Conservation (phyloP, 1,140 invertebrate genomes). For the Pseudobourletiella spinata region DNA sequence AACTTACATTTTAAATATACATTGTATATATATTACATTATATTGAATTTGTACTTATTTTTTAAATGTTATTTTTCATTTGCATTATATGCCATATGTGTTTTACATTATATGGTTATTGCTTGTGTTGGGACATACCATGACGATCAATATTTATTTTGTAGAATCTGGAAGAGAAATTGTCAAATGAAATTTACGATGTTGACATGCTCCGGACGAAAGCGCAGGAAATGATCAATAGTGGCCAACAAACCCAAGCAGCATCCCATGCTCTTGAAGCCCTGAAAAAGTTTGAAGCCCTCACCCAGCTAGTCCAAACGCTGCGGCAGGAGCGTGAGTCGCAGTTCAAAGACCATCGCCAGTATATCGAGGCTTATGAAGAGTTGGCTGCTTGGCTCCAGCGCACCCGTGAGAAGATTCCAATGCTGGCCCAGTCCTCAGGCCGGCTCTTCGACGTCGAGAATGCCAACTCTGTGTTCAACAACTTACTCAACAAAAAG, state of each 20-base stretch:
- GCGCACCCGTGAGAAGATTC: constrained; percentile 76
- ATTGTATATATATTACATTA: too few species aligned
- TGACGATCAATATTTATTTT: too few species aligned
- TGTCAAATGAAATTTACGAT: constrained; percentile 82
- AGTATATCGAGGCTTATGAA: constrained; percentile 81
- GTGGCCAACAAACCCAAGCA: constrained; percentile 69
- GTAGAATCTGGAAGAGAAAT: constrained; percentile 71
- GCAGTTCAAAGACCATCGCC: constrained; percentile 74
- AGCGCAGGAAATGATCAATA: constrained; percentile 75
- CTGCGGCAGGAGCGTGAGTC: constrained; percentile 67
- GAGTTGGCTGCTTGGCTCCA: constrained; percentile 75
- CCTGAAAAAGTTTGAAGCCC: constrained; percentile 65
- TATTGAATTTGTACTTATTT: too few species aligned
- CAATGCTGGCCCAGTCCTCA: constrained; percentile 70
- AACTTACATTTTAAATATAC: too few species aligned
- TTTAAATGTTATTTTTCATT: too few species aligned
- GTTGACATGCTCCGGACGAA: constrained; percentile 79
- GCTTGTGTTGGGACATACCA: too few species aligned
- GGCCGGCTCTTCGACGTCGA: constrained; percentile 76
- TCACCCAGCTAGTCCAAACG: constrained; percentile 60
- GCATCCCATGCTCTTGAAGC: constrained; percentile 74
- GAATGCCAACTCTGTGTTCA: constrained; percentile 72
- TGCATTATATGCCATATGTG: too few species aligned
- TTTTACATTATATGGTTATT: too few species aligned
- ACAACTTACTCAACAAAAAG: constrained; percentile 75